These are phyloP conservation scores for Paraplagusia blochii DNA, from an alignment of 2,113 vertebrate genomes.

Conservation along the genomic window DNA sequence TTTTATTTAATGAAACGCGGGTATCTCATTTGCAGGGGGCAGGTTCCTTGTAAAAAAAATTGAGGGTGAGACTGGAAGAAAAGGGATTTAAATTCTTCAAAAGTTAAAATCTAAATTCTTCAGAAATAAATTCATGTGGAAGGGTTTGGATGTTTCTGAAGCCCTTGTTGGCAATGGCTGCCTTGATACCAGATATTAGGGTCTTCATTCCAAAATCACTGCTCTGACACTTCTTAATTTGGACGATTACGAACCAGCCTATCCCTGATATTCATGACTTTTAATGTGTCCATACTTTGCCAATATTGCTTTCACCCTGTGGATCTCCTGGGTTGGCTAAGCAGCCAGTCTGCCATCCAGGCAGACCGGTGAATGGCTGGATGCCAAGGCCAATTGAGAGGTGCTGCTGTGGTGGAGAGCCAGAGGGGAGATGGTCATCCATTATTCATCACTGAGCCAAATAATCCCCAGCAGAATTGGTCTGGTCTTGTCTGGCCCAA, in stretches of 20 bases:
- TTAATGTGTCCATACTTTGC: conserved; percentile 50
- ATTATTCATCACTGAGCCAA: conserved; percentile 81
- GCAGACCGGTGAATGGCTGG: conserved; percentile 72
- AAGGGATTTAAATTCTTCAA: neutral
- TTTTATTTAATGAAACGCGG: conserved; percentile 34
- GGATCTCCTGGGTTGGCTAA: conserved; percentile 52
- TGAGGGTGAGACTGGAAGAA: conserved; percentile 6
- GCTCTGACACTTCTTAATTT: neutral
- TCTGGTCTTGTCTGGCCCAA: conserved; percentile 75
- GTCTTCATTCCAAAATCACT: neutral
- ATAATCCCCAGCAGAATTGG: conserved; percentile 80
- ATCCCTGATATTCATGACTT: conserved; percentile 19
- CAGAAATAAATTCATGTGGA: neutral
- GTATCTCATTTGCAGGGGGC: conserved; percentile 29
- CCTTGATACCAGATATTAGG: neutral
- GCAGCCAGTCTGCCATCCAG: conserved; percentile 60
- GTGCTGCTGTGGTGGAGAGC: conserved; percentile 73
- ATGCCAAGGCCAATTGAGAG: conserved; percentile 79
- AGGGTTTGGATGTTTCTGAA: neutral
- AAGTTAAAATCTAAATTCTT: too few species aligned
- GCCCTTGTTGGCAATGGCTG: neutral
- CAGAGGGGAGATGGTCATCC: conserved; percentile 80
- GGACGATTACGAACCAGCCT: neutral
- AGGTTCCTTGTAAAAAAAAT: conserved; percentile 5
- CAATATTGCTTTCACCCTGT: conserved; percentile 59